Evolutionary conservation across 2,797 vertebrate genomes (phyloP), one percentile per base, ranked within the genome.

Genomic region (Gephyroberyx darwinii): DNA sequence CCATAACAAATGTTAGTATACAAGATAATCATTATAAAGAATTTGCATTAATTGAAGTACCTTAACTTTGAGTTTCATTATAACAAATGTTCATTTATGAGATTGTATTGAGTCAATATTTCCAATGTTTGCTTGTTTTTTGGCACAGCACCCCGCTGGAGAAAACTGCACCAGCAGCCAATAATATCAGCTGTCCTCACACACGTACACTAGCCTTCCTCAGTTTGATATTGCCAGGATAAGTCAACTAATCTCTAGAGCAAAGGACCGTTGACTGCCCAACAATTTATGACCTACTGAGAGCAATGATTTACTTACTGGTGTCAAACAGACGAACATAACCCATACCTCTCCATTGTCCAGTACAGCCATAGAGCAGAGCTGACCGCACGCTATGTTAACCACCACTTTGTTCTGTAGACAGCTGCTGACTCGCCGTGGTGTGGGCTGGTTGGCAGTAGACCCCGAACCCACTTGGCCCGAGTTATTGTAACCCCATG

Each of bases 401-500:
- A 96, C 89, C n/a, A 95, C 96, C 56, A 96, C 92, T 92, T 98
- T 99, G 89, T 93, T 98, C 83, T 99, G 98, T 66, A 99, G 87
- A 82, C 96, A 98, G 90, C 96, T 96, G 68, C 96, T 98, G 82
- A 99, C 98, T 86, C 96, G 93, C 50, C 97, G 94, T 1, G 98
- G 98, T 4, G 97, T 98, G 0, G 96, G 95, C 9, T 99, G 98
- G 89, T 98, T 99, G 86, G 96, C 96, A n/a, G 96, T 99, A 20
- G 98, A 98, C 9, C 97, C 98, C 14, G 98, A 99, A 20, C 98
- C 98, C 50, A 99, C 96, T 89, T 99, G 98, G 55, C 98, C 98
- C 0, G 97, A 99, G 90, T 99, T 99, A 88, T 99, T 99, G 90
- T 98, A 99, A 60, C 98, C 98, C 98, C 98, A 99, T 0, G 98